Percentiles rank a stretch among this genome's conserved stretches.
These are phyloP conservation scores for Athene cunicularia DNA, from an alignment of 2,113 vertebrate species.

Conservation along the genomic window DNA sequence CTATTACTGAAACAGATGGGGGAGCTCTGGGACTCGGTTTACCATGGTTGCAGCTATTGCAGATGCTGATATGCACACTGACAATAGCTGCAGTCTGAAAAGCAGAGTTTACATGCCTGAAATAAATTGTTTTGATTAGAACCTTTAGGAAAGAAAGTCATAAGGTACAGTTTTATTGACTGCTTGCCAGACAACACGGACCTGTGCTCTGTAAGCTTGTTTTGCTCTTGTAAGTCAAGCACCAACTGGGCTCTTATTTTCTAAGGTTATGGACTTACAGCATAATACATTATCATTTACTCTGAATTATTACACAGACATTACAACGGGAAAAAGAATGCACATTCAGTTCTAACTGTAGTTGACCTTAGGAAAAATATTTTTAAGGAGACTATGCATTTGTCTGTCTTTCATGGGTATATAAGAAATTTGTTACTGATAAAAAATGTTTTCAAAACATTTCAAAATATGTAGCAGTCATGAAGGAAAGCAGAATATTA, in stretches of 20 bases:
- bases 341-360: slow-evolving; percentile 38
- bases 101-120: slow-evolving; percentile 78
- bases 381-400: background rate
- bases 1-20: slow-evolving; percentile 79
- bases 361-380: slow-evolving; percentile 12
- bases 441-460: background rate
- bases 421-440: background rate
- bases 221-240: slow-evolving; percentile 78
- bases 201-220: slow-evolving; percentile 74
- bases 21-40: slow-evolving; percentile 81
- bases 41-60: slow-evolving; percentile 8
- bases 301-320: slow-evolving; percentile 61
- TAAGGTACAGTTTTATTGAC: slow-evolving; percentile 83
- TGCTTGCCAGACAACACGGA: slow-evolving; percentile 78
- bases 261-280: slow-evolving; percentile 66
- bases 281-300: slow-evolving; percentile 67
- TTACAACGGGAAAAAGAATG: slow-evolving; percentile 20
- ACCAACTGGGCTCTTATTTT: slow-evolving; percentile 72
- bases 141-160: slow-evolving; percentile 84
- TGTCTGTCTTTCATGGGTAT: background rate
- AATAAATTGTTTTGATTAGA: slow-evolving; percentile 87
- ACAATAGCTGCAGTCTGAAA: slow-evolving; percentile 75
- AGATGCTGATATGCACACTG: slow-evolving; percentile 33
- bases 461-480: background rate
- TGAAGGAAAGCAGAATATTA: background rate